Base-by-base conservation (phyloP, 2,113 vertebrate species). In the Laticauda colubrina region DNA sequence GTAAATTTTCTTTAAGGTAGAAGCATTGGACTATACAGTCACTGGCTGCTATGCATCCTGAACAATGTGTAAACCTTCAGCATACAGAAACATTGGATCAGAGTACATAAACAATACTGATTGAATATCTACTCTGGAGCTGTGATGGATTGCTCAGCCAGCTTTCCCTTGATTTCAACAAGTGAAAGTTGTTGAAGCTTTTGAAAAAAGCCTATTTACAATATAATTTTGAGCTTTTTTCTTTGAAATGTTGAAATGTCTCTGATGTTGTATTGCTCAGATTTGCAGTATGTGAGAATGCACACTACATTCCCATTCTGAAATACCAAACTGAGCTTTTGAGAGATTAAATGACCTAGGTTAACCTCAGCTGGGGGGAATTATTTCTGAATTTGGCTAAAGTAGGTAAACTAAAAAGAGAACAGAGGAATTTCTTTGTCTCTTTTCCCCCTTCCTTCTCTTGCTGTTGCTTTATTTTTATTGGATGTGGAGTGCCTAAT, bases 281-380 rank as follows among this genome's bases (percentile, higher is more conserved):
- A 91, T 48, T 34, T 48, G 90, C 26, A 86, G 3, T 43, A 81
- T 87, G 85, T 87, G 88, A 93, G 94, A 95, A 55, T 93, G 56
- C 56, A 88, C 0, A 0, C 21, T 0, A 0, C 53, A 91, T 86
- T 45, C 51, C 89, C 90, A 81, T 95, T 91, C 94, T 94, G 92
- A 94, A 95, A 96, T 93, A 95, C 88, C 88, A 94, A 93, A 93
- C 93, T 24, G 94, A 91, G 91, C 90, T 96, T 97, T 96, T 90
- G 0, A 90, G 54, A 94, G 94, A 97, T 97, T 95, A 96, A 91
- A 75, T 94, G 94, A 69, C 93, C 93, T 94, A 20, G 3, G 59
- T 90, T 97, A 95, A 96, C 95, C 95, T 95, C 95, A 96, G 93
- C 95, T 94, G 96, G 94, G 96, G 89, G 90, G 93, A 94, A 96